phyloP scores from a whole-genome alignment of 2,888 invertebrate genomes.

The Heliconius cydno region DNA sequence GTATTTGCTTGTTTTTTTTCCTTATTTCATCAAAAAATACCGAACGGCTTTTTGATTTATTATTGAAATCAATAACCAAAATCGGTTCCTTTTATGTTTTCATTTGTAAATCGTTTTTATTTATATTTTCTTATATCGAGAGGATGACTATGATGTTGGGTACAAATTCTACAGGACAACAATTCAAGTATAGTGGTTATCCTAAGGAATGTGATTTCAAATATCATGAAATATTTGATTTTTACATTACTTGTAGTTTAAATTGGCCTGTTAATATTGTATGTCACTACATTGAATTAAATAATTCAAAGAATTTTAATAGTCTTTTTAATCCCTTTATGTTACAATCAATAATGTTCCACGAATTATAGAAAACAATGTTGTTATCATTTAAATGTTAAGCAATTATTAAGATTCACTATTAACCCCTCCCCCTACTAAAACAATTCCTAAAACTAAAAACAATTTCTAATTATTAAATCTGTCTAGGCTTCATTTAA shows the following conservation, averaged over 20 bases:
- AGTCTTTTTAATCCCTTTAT: not conserved
- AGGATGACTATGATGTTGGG: conserved; percentile 38
- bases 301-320: not conserved
- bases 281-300: not conserved
- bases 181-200: conserved; percentile 54
- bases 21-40: conserved; percentile 18
- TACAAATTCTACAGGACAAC: conserved; percentile 46
- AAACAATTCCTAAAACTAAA: not conserved
- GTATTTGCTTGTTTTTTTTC: conserved; percentile 16
- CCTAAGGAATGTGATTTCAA: conserved; percentile 41
- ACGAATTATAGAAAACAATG: too few species aligned
- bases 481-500: not conserved
- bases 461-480: not conserved
- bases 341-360: not conserved
- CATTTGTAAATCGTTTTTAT: conserved; percentile 47
- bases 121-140: conserved; percentile 40
- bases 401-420: not conserved
- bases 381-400: too few species aligned
- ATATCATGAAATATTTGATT: conserved; percentile 26
- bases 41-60: conserved; percentile 19
- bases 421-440: not conserved
- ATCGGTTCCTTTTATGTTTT: conserved; percentile 38
- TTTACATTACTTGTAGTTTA: not conserved
- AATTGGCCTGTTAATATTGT: not conserved
- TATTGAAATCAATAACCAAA: conserved; percentile 6